Evolutionary conservation across 2,797 vertebrate species (phyloP).

Genomic region (Petrocephalus schoutedeni): DNA sequence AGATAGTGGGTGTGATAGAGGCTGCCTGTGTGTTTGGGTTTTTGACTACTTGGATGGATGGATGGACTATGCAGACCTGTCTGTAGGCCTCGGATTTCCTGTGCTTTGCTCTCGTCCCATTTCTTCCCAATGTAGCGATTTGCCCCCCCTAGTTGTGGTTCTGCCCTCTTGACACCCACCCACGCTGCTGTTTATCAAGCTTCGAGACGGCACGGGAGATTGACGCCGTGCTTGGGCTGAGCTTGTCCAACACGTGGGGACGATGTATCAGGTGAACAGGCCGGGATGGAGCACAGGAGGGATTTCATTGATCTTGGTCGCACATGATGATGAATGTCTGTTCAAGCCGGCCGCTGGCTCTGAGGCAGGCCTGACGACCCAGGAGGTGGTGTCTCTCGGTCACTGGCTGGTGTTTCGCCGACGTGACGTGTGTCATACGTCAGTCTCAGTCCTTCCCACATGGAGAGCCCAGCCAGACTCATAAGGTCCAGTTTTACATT

Average conservation of each 20-base stretch:
- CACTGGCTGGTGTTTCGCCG: background rate
- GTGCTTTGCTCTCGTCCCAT: background rate
- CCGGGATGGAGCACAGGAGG: background rate
- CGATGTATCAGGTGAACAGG: constrained; percentile 1
- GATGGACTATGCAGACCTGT: background rate
- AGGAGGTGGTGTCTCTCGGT: background rate
- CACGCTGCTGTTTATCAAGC: background rate
- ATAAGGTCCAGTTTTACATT: background rate
- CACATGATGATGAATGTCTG: constrained; percentile 11
- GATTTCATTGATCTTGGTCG: constrained; percentile 15
- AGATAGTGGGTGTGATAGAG: background rate
- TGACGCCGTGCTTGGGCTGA: background rate
- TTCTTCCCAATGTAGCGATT: background rate
- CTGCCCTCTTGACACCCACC: background rate
- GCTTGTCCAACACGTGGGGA: background rate
- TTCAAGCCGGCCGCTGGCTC: background rate
- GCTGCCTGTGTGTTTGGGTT: background rate
- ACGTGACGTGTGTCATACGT: background rate
- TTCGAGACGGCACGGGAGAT: background rate
- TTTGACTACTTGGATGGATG: background rate
- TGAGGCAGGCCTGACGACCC: background rate
- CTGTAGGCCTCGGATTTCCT: background rate
- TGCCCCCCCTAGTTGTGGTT: background rate
- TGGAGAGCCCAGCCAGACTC: background rate
- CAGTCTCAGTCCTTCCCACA: background rate